Percentiles rank a stretch among this genome's conserved stretches.
Evolutionary conservation across 2,797 vertebrate genomes (phyloP).

Genomic region (Kryptolebias ocellatus): DNA sequence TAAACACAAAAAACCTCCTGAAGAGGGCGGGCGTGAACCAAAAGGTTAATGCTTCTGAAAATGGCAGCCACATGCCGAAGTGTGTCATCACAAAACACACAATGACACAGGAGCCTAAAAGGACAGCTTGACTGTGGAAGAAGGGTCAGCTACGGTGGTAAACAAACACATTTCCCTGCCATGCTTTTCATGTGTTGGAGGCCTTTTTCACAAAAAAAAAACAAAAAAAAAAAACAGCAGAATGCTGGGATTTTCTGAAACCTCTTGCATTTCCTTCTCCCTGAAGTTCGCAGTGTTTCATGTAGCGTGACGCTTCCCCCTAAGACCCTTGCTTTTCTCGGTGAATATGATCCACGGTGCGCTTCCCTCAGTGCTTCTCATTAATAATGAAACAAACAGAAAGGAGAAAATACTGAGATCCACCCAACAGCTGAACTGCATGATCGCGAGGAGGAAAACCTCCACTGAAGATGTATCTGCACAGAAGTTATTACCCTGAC

Average conservation of each 20-base stretch:
- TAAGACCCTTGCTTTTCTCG: constrained; percentile 44
- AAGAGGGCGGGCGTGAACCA: constrained; percentile 26
- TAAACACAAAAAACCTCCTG: constrained; percentile 5
- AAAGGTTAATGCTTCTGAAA: constrained; percentile 68
- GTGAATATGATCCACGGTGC: constrained; percentile 70
- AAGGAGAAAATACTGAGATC: constrained; percentile 58
- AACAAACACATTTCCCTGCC: constrained; percentile 26
- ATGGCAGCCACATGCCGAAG: constrained; percentile 49
- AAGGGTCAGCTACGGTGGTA: constrained; percentile 3
- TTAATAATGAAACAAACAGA: constrained; percentile 78
- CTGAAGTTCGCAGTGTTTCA: constrained; percentile 61
- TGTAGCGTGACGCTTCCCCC: constrained; percentile 60
- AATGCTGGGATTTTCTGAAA: constrained; percentile 49
- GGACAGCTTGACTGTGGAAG: constrained; percentile 52
- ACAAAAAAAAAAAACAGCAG: not conserved
- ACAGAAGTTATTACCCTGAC: constrained; percentile 33
- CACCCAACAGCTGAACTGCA: constrained; percentile 52
- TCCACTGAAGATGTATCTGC: constrained; percentile 1
- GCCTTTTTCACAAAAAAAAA: constrained; percentile 5
- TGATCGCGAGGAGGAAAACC: constrained; percentile 24
- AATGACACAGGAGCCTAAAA: constrained; percentile 43
- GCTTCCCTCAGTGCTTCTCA: constrained; percentile 65
- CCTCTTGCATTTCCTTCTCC: constrained; percentile 54
- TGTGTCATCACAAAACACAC: constrained; percentile 55
- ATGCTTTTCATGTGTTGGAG: constrained; percentile 14